A percentile compares a stretch with the other conserved stretches of the same genome.
Evolutionary conservation across 2,888 invertebrate species (phyloP).

Genomic region (Drosophila ustulata): DNA sequence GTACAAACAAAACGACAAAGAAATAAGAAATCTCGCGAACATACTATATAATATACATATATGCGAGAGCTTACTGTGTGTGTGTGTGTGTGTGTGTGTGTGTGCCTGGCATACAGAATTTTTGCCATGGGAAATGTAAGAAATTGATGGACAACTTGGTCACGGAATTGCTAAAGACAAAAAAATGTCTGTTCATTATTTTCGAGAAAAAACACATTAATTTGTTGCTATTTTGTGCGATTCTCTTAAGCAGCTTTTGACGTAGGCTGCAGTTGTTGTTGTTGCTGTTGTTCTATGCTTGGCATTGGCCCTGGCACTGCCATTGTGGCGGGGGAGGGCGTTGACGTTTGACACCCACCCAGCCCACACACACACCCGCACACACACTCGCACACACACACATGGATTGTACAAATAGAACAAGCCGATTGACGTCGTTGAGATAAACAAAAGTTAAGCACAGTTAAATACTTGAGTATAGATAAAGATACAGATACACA

Average conservation of each 20-base stretch:
- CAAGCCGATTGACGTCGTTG: slow-evolving; percentile 62
- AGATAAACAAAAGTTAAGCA: slow-evolving; percentile 61
- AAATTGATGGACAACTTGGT: slow-evolving; percentile 42
- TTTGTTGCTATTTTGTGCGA: slow-evolving; percentile 38
- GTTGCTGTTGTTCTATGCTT: slow-evolving; percentile 37
- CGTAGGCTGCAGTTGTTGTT: slow-evolving; percentile 46
- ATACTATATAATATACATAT: slow-evolving; percentile 3
- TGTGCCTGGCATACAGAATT: slow-evolving; percentile 28
- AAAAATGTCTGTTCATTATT: slow-evolving; percentile 33
- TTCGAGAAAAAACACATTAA: slow-evolving; percentile 21
- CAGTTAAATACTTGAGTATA: slow-evolving; percentile 34
- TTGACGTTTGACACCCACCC: slow-evolving; percentile 68
- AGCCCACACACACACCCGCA: slow-evolving; percentile 34
- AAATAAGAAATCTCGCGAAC: slow-evolving; percentile 17
- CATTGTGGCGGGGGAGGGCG: slow-evolving; percentile 27
- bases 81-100: neutral
- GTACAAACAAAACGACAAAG: slow-evolving; percentile 47
- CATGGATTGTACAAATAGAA: neutral
- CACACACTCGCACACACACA: slow-evolving; percentile 18
- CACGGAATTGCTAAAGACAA: slow-evolving; percentile 50
- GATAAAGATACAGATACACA: slow-evolving; percentile 45
- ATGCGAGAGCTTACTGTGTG: neutral
- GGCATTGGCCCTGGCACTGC: slow-evolving; percentile 55
- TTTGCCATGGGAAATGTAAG: slow-evolving; percentile 21
- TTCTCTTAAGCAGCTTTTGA: slow-evolving; percentile 58